Conservation (phyloP, 2,113 vertebrate species). For the Protobothrops mucrosquamatus region DNA sequence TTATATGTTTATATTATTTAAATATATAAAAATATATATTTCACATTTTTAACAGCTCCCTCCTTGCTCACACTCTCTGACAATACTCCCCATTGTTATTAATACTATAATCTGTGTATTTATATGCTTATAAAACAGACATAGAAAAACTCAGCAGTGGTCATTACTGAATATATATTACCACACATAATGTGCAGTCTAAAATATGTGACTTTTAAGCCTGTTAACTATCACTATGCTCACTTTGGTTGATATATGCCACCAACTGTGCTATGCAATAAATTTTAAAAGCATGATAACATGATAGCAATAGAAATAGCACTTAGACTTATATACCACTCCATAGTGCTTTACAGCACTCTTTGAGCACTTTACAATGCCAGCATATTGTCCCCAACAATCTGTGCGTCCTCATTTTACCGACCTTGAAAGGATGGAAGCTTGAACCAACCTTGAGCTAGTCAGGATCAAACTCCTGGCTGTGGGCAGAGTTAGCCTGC, state of each 20-base stretch:
- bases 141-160: slow-evolving; percentile 42
- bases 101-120: slow-evolving; percentile 52
- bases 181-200: slow-evolving; percentile 24
- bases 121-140: slow-evolving; percentile 46
- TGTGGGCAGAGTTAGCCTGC: background rate
- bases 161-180: slow-evolving; percentile 39
- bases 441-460: too few relatives aligned
- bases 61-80: background rate
- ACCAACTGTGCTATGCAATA: background rate
- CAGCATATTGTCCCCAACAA: too few relatives aligned
- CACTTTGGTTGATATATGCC: background rate
- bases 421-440: too few relatives aligned
- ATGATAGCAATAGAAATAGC: background rate
- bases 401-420: too few relatives aligned
- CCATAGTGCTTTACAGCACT: too few relatives aligned
- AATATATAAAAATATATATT: background rate
- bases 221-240: background rate
- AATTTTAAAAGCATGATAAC: background rate
- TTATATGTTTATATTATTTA: background rate
- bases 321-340: background rate
- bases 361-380: too few relatives aligned
- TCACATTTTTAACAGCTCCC: background rate
- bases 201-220: background rate
- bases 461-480: too few relatives aligned
- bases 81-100: slow-evolving; percentile 32